Conservation (phyloP, 2,113 vertebrate genomes). For the Chloebia gouldiae region DNA sequence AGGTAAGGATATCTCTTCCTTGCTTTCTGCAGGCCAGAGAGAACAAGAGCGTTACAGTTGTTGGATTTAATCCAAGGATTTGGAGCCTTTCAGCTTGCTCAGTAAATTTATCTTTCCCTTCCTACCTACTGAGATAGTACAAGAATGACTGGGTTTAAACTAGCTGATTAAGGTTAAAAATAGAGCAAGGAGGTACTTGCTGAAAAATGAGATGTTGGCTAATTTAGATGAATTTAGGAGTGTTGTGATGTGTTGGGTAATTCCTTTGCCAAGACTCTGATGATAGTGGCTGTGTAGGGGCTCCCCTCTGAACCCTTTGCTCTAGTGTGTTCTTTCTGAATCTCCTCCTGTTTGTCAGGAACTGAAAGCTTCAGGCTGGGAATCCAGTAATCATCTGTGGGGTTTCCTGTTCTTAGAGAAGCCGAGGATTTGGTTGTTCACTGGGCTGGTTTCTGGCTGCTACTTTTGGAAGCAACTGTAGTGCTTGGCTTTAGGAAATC, state of each 20-base stretch:
- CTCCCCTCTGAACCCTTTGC: not conserved
- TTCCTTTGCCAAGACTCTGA: not conserved
- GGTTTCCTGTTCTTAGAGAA: not conserved
- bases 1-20: not conserved
- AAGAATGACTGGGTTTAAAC: not conserved
- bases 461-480: not conserved
- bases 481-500: not conserved
- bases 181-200: not conserved
- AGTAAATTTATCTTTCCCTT: not conserved
- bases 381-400: not conserved
- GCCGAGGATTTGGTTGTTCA: not conserved
- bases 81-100: not conserved
- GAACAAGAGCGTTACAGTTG: not conserved
- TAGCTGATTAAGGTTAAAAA: not conserved
- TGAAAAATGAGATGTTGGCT: not conserved
- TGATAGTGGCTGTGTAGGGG: not conserved
- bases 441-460: not conserved
- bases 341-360: not conserved
- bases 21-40: not conserved
- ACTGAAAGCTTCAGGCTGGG: not conserved
- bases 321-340: not conserved
- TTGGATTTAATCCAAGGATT: not conserved
- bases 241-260: not conserved
- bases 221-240: not conserved
- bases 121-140: not conserved